Conservation (phyloP, 30 jellyfish, hydroid and myxozoan genomes). For the Pseudorhiza aurosa region DNA sequence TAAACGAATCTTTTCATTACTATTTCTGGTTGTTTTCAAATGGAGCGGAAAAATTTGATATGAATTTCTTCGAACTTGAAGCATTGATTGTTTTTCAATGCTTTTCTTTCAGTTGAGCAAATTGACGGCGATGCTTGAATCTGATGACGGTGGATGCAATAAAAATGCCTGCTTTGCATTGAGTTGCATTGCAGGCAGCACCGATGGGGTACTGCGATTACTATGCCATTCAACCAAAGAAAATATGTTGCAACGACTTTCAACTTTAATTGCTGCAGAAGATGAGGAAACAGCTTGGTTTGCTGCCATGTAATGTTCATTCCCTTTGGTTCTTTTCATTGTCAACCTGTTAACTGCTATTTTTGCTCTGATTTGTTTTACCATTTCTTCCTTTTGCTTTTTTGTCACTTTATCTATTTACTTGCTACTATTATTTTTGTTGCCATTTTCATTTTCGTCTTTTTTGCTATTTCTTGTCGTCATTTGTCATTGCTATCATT, state of each 20-base stretch:
- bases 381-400: background rate
- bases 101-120: conserved; percentile 73
- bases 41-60: too few species aligned
- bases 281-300: conserved; percentile 83
- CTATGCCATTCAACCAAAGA: conserved; percentile 63
- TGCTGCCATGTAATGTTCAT: conserved; percentile 71
- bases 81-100: too few species aligned
- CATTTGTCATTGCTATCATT: too few species aligned
- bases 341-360: too few species aligned
- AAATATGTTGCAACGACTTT: conserved; percentile 57
- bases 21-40: too few species aligned
- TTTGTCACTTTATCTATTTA: too few species aligned
- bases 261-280: conserved; percentile 36
- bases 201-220: conserved; percentile 61
- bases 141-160: conserved; percentile 66
- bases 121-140: conserved; percentile 64
- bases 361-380: background rate
- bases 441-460: too few species aligned
- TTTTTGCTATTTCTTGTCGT: too few species aligned
- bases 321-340: background rate
- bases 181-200: conserved; percentile 84
- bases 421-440: too few species aligned
- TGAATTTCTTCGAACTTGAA: too few species aligned
- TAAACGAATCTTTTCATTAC: too few species aligned
- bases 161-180: conserved; percentile 92